Evolutionary conservation across 2,888 invertebrate genomes (phyloP), one percentile per base, ranked within the genome.

Genomic region (Synergus gifuensis): DNA sequence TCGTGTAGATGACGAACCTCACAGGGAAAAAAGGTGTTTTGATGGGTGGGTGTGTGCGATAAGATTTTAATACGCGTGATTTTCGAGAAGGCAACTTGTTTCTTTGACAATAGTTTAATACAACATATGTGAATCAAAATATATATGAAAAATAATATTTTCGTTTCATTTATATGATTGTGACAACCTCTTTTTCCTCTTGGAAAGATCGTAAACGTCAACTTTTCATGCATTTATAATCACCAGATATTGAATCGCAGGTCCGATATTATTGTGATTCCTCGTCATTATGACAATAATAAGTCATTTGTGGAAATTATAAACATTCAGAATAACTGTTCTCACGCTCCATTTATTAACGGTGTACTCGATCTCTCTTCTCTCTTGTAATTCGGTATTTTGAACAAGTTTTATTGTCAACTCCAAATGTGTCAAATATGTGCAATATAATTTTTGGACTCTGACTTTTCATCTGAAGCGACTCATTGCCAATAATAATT

Each of bases 291-390:
- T 18, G 2, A 28, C 22, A 28, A 28, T 28, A 49, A n/a, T 22
- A 46, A 49, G 46, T 54, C 73, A 36, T 44, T 49, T 49, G 54
- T 4, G 40, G 44, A 54, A 3, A 4, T 22, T 46, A 16, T 42
- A 40, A 28, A 77, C 60, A 36, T 44, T n/a, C 63, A 64, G 54
- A 79, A 78, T 83, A 83, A 84, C 79, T 78, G 80, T 84, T 84
- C 83, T 82, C 84, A 84, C 83, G 84, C 81, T 83, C 84, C 82
- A 83, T 83, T 84, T 84, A 78, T 79, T 80, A 80, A 78, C 62
- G 80, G 64, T 76, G 79, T 69, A 60, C 67, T 60, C 69, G 64
- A 76, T 79, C 63, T 79, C 79, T 78, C 62, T n/a, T n/a, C 22
- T 28, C 22, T 28, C 22, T n/a, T n/a, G 54, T 54, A 9, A 54